Evolutionary conservation across 2,888 invertebrate genomes (phyloP).

Genomic region (Chrysopilus asiliformis): DNA sequence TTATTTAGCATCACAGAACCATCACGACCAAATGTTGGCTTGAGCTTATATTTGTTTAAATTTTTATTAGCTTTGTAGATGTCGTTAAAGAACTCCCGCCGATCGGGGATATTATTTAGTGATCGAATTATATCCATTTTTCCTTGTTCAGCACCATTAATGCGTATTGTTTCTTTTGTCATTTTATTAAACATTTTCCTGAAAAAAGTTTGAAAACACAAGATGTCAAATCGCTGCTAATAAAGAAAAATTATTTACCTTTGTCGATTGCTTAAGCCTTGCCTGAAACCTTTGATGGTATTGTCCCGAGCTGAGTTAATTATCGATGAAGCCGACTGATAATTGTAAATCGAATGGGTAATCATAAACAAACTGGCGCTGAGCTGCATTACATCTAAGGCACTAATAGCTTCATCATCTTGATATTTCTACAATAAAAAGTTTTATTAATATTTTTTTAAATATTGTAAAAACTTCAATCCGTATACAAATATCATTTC

Average conservation of each 20-base stretch:
- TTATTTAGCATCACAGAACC: conserved; percentile 25
- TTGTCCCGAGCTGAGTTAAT: conserved; percentile 20
- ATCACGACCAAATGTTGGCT: conserved; percentile 21
- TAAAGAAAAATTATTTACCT: conserved; percentile 23
- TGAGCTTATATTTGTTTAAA: conserved; percentile 17
- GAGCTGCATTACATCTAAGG: conserved; percentile 24
- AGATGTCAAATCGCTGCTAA: too few species aligned
- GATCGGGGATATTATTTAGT: conserved; percentile 26
- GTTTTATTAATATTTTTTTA: conserved; percentile 1
- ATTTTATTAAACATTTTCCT: conserved; percentile 28
- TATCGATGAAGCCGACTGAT: conserved; percentile 27
- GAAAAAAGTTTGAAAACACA: too few species aligned
- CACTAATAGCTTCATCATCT: conserved; percentile 24
- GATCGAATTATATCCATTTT: conserved; percentile 28
- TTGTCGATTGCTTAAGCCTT: conserved; percentile 24
- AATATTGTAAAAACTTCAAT: conserved; percentile 14
- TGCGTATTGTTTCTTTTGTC: conserved; percentile 25
- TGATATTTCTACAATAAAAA: conserved; percentile 20
- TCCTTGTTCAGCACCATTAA: conserved; percentile 20
- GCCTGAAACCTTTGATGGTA: conserved; percentile 20
- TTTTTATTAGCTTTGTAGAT: conserved; percentile 21
- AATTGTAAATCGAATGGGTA: conserved; percentile 30
- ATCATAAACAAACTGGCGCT: conserved; percentile 28
- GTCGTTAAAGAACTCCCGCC: conserved; percentile 27
- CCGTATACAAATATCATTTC: conserved; percentile 28